Conservation (phyloP, 2,113 vertebrate genomes). For the Hippocampus zosterae region DNA sequence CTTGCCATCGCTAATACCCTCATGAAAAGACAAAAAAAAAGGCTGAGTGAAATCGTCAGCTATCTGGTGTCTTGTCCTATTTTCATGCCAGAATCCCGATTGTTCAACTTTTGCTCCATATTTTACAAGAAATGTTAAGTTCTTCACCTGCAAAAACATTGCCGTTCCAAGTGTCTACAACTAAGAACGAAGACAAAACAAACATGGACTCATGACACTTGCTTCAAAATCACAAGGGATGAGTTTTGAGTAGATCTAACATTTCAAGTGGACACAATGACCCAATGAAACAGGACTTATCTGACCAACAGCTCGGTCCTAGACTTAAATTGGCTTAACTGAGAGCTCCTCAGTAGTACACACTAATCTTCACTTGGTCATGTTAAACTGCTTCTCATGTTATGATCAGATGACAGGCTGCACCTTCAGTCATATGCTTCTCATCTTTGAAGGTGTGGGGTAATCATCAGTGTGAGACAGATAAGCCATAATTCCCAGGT, state of each 20-base stretch:
- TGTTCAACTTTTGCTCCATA: background rate
- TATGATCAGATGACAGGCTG: slow-evolving; percentile 24
- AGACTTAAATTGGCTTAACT: slow-evolving; percentile 3
- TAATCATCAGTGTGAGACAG: slow-evolving; percentile 56
- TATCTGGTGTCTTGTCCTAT: background rate
- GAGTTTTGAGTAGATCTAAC: slow-evolving; percentile 4
- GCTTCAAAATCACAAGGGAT: background rate
- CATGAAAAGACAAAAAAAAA: no score
- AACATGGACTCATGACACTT: background rate
- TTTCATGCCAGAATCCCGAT: background rate
- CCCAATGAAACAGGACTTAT: background rate
- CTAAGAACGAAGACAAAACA: background rate
- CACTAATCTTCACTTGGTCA: slow-evolving; percentile 4
- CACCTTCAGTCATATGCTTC: slow-evolving; percentile 36
- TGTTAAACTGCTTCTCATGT: slow-evolving; percentile 17
- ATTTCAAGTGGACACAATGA: background rate
- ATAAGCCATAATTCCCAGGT: slow-evolving; percentile 72
- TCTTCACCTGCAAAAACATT: background rate
- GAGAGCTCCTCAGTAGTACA: background rate
- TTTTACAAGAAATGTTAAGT: background rate
- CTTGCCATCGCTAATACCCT: background rate
- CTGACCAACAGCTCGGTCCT: slow-evolving; percentile 16
- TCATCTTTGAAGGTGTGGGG: slow-evolving; percentile 39
- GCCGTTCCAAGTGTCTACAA: background rate
- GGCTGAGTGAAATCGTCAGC: background rate